A percentile compares a stretch with the other conserved stretches of the same genome.
Conservation (phyloP, 2,797 vertebrate genomes). For the Gallinago stenura region DNA sequence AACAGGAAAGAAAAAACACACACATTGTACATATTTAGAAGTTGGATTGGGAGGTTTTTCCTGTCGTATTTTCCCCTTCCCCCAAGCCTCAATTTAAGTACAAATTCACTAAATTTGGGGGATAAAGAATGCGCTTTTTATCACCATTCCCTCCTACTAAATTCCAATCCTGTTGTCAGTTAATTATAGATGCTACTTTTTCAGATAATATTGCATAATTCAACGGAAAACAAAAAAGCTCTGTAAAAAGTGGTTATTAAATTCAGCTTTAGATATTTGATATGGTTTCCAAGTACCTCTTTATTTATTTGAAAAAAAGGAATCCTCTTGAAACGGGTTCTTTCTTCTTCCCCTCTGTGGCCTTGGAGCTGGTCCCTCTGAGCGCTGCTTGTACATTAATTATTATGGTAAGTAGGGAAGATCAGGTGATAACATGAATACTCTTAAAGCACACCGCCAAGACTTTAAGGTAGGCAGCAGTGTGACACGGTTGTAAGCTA, state of each 20-base stretch:
- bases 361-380: constrained; percentile 54
- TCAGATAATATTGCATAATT: constrained; percentile 63
- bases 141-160: constrained; percentile 21
- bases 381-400: constrained; percentile 42
- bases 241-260: constrained; percentile 73
- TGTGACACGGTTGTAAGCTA: neutral
- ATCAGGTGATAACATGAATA: constrained; percentile 51
- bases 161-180: constrained; percentile 38
- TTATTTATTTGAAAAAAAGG: constrained; percentile 71
- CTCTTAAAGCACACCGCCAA: constrained; percentile 43
- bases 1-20: neutral
- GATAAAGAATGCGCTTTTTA: neutral
- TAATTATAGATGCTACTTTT: constrained; percentile 54
- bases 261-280: constrained; percentile 73
- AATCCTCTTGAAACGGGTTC: constrained; percentile 67
- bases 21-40: neutral
- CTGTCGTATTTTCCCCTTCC: neutral
- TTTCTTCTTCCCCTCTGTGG: constrained; percentile 59
- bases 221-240: constrained; percentile 71
- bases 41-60: neutral
- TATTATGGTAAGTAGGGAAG: constrained; percentile 69
- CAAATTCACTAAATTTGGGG: neutral
- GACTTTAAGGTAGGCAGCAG: constrained; percentile 41
- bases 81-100: neutral
- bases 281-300: constrained; percentile 72